These are phyloP conservation scores for Huso huso DNA, from an alignment of 2,797 vertebrate species.

Conservation along the genomic window DNA sequence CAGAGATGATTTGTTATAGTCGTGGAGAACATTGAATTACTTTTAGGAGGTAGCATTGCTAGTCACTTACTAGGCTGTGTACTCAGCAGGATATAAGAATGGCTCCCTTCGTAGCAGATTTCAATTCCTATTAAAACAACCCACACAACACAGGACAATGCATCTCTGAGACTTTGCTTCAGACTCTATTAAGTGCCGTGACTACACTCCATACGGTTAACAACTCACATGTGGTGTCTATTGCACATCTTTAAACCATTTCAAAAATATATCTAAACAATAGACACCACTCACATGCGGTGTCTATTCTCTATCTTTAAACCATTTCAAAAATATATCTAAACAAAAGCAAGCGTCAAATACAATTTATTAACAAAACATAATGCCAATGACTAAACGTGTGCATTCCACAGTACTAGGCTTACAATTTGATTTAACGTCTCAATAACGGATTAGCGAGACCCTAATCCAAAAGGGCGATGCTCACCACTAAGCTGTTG, in stretches of 20 bases:
- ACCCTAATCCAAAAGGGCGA: no score
- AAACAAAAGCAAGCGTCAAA: no score
- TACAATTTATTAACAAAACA: no score
- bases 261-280: no score
- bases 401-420: no score
- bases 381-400: no score
- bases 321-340: no score
- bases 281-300: conserved; percentile 10
- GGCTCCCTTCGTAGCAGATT: conserved; percentile 18
- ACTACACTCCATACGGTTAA: conserved; percentile 12
- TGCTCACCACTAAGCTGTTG: no score
- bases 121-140: not conserved
- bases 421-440: no score
- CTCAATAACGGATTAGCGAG: no score
- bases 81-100: not conserved
- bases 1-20: conserved; percentile 16
- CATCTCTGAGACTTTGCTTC: not conserved
- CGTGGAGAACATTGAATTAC: conserved; percentile 18
- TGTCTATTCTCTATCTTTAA: not conserved
- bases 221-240: conserved; percentile 9
- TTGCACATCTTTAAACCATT: not conserved
- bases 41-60: conserved; percentile 9
- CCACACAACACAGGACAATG: not conserved
- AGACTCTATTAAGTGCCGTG: conserved; percentile 12
- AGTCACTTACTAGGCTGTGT: conserved; percentile 10